Percentiles rank a stretch among this genome's conserved stretches.
Conservation (phyloP, 2,797 vertebrate species). For the Epinephelus malabaricus region DNA sequence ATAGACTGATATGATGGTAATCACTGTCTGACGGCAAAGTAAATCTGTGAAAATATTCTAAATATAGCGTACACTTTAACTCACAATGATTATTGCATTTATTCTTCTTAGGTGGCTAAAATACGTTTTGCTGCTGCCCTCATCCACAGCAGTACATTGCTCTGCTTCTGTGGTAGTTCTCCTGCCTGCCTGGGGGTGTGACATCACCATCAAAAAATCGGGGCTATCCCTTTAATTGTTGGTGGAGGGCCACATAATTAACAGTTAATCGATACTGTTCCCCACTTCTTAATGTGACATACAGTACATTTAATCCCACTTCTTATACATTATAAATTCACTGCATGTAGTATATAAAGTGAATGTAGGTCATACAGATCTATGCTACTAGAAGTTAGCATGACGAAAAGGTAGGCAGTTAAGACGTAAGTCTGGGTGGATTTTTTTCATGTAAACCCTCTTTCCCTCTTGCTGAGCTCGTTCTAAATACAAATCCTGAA, state of each 20-base stretch:
- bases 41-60: too few species aligned
- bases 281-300: background rate
- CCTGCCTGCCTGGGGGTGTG: too few species aligned
- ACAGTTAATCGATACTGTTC: background rate
- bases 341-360: conserved; percentile 1
- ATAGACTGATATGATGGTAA: too few species aligned
- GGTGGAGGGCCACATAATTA: background rate
- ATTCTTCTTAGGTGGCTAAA: too few species aligned
- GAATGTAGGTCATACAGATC: conserved; percentile 22
- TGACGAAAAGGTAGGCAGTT: background rate
- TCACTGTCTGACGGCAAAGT: too few species aligned
- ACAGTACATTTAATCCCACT: background rate
- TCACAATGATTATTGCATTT: too few species aligned
- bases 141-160: too few species aligned
- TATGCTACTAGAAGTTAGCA: background rate
- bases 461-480: background rate
- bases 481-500: background rate
- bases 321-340: conserved; percentile 19
- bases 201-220: too few species aligned
- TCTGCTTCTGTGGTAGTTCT: too few species aligned
- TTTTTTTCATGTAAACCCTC: background rate
- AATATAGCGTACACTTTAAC: too few species aligned
- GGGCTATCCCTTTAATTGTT: background rate
- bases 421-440: background rate
- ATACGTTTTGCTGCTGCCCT: too few species aligned